Evolutionary conservation across 2,888 invertebrate species (phyloP).

Genomic region (Zelleria hepariella): DNA sequence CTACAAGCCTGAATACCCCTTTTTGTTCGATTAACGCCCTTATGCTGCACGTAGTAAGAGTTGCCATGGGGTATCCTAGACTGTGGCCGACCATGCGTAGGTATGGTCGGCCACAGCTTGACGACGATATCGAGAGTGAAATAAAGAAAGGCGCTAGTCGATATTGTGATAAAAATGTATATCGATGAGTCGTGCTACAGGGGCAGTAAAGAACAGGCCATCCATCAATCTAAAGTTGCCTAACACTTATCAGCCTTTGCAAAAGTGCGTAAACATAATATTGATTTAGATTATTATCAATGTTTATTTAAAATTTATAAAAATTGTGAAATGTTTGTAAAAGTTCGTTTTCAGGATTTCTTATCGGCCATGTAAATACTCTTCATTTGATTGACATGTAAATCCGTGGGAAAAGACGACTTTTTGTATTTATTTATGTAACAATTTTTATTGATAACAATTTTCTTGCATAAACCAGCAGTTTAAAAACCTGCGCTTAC

Average conservation of each 20-base stretch:
- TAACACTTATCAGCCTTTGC: not conserved
- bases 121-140: too few relatives aligned
- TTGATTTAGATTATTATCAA: not conserved
- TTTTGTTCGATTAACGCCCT: too few relatives aligned
- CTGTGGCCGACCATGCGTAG: too few relatives aligned
- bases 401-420: conserved; percentile 3
- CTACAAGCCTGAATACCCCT: too few relatives aligned
- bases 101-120: too few relatives aligned
- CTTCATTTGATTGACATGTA: conserved; percentile 6
- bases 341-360: not conserved
- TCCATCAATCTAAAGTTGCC: not conserved
- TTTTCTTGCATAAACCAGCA: not conserved
- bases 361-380: conserved; percentile 1
- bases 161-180: too few relatives aligned
- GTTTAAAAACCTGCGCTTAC: too few relatives aligned
- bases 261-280: not conserved
- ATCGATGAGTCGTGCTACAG: too few relatives aligned
- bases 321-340: conserved; percentile 1
- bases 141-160: too few relatives aligned
- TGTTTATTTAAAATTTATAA: not conserved
- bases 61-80: too few relatives aligned
- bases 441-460: not conserved
- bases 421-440: conserved; percentile 3
- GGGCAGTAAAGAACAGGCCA: too few relatives aligned
- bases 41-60: too few relatives aligned